Base-by-base conservation (phyloP, 2,888 invertebrate genomes). In the Chloroclysta siterata region DNA sequence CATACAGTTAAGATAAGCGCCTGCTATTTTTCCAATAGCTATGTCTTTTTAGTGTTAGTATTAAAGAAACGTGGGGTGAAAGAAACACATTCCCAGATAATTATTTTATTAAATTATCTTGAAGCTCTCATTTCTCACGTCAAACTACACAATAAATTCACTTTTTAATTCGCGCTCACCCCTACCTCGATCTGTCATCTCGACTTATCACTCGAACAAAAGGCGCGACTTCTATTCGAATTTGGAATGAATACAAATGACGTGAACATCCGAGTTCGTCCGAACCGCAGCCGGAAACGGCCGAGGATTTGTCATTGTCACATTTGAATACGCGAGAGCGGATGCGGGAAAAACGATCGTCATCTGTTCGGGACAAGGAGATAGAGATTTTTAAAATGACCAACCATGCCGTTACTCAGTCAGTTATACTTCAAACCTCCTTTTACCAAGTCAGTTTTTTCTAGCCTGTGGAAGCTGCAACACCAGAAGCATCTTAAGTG, bases 261-360 rank as follows among this genome's bases (percentile, higher is more conserved):
- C 83, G 84, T 84, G 84, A 84, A 88, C 87, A 87, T 88, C 89
- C 89, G 84, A 81, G 72, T 72, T 68, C 58, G 61, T 60, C 88
- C 89, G 80, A 86, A 85, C 87, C 86, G 77, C 87, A 87, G 77
- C 67, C 84, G 90, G 90, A 90, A 89, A 89, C 85, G 82, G 81
- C 89, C 88, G 85, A 79, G 80, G 84, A 91, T 91, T 89, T 90
- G 90, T 90, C 91, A 89, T 74, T 86, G 90, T 91, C 90, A 90
- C 87, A 90, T 91, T 91, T 91, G 89, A 91, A 91, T 91, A 86
- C 87, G 82, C 78, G 82, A 84, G 78, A 83, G 70, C 85, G 86
- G 87, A 87, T 85, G 87, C 80, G 86, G 84, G 89, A 88, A 88
- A 89, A 88, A 89, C 89, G 89, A 88, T 85, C 80, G 81, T 89